Percentiles rank a stretch among this genome's conserved stretches.
Evolutionary conservation across 2,113 vertebrate genomes (phyloP).

Genomic region (Prolemur simus): DNA sequence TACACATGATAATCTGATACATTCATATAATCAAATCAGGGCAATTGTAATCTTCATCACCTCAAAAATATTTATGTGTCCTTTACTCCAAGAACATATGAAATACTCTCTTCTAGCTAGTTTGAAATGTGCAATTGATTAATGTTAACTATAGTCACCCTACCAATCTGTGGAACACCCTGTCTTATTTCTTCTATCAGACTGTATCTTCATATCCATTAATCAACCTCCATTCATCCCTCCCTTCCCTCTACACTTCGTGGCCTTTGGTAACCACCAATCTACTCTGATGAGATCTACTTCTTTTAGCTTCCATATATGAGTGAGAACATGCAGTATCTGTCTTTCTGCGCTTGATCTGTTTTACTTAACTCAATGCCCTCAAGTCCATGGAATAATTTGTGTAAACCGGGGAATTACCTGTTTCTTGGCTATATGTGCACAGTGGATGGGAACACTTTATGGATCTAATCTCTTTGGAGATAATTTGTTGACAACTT

Average conservation of each 20-base stretch:
- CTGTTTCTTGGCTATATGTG: background rate
- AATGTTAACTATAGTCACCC: background rate
- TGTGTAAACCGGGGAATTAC: background rate
- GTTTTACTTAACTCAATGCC: background rate
- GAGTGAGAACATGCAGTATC: background rate
- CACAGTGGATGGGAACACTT: background rate
- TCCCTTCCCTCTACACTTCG: background rate
- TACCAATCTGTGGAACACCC: background rate
- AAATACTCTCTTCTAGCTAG: background rate
- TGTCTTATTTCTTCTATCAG: background rate
- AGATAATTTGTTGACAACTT: background rate
- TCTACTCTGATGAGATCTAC: background rate
- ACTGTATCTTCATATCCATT: background rate
- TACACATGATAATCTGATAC: background rate
- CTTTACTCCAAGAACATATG: background rate
- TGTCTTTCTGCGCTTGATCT: background rate
- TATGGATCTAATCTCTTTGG: background rate
- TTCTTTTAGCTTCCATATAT: background rate
- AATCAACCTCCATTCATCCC: background rate
- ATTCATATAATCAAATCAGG: background rate
- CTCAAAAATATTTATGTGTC: background rate
- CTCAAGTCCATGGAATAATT: background rate
- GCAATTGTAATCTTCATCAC: background rate
- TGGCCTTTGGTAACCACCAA: background rate
- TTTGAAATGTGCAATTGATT: background rate